Conservation (phyloP, 2,888 invertebrate species). For the Smittia aterrima region DNA sequence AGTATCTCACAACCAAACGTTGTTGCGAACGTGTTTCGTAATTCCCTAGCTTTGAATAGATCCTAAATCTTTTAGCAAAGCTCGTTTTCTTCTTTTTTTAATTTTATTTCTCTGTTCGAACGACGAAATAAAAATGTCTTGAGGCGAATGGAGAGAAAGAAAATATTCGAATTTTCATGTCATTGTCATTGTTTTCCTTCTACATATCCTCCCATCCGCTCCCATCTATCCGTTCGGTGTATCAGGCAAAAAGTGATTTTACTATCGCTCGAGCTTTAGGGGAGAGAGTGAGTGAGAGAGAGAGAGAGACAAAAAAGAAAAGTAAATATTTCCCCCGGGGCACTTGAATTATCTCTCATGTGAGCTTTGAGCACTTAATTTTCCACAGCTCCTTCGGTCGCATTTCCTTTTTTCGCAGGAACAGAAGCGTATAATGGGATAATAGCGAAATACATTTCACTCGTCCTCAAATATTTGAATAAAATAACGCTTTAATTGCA, state of each 20-base stretch:
- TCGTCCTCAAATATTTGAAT: conserved; percentile 31
- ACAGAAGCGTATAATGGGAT: conserved; percentile 2
- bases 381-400: background rate
- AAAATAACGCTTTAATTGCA: conserved; percentile 40
- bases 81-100: conserved; percentile 5
- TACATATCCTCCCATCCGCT: background rate
- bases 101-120: conserved; percentile 34
- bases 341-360: conserved; percentile 36
- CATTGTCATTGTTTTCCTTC: conserved; percentile 33
- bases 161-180: conserved; percentile 28
- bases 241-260: conserved; percentile 28
- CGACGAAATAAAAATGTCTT: conserved; percentile 11
- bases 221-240: background rate
- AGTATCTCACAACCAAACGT: background rate
- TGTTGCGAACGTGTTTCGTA: background rate
- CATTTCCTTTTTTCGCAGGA: conserved; percentile 5
- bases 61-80: background rate
- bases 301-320: background rate
- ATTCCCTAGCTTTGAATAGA: conserved; percentile 1
- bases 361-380: conserved; percentile 41
- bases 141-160: conserved; percentile 13
- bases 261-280: conserved; percentile 25
- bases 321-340: conserved; percentile 30
- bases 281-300: no score
- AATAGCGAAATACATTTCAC: background rate